Evolutionary conservation across 2,888 invertebrate species (phyloP).

Genomic region (Melinopterus prodromus): DNA sequence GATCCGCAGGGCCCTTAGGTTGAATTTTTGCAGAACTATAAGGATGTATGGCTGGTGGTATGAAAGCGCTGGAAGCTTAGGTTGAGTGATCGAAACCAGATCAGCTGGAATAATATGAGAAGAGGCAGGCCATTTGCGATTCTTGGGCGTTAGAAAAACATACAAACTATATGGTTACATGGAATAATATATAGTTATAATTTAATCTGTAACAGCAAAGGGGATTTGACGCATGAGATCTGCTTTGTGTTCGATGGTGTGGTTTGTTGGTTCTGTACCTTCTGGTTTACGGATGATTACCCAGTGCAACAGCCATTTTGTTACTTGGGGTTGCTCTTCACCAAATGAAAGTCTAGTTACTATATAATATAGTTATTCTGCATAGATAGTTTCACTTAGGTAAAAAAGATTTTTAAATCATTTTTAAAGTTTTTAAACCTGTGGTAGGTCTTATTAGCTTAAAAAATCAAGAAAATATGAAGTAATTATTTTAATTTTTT

Average conservation of each 20-base stretch:
- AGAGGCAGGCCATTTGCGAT: not conserved
- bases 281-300: not conserved
- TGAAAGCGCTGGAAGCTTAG: not conserved
- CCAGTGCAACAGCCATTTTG: too few relatives aligned
- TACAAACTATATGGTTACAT: not conserved
- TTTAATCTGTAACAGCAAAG: not conserved
- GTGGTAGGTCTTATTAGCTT: too few relatives aligned
- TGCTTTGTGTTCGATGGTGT: not conserved
- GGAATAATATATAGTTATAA: not conserved
- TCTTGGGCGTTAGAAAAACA: not conserved
- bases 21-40: not conserved
- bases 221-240: not conserved
- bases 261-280: not conserved
- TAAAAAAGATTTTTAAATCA: too few relatives aligned
- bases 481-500: too few relatives aligned
- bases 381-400: too few relatives aligned
- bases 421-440: too few relatives aligned
- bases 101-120: not conserved
- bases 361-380: too few relatives aligned
- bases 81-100: not conserved
- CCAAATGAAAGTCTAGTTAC: too few relatives aligned
- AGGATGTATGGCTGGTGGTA: not conserved
- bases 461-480: too few relatives aligned
- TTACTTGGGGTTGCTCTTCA: too few relatives aligned
- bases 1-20: not conserved